phyloP scores from a whole-genome alignment of 2,113 vertebrate species.

The Oxygymnocypris stewartii region DNA sequence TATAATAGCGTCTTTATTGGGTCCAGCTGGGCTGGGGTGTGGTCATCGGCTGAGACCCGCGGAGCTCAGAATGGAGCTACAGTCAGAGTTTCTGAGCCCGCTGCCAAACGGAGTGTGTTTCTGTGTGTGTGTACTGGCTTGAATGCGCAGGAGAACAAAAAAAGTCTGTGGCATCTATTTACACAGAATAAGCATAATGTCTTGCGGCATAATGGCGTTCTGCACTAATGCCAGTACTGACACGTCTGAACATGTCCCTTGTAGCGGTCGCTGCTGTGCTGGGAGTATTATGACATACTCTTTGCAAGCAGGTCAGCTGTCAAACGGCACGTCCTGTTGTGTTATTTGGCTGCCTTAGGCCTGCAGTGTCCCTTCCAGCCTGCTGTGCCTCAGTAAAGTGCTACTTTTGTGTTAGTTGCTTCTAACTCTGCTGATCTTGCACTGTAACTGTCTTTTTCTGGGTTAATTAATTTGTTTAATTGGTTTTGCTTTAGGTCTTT shows the following conservation, averaged over 20 bases:
- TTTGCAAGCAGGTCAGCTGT: conserved; percentile 44
- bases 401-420: not conserved
- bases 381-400: not conserved
- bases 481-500: not conserved
- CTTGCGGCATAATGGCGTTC: not conserved
- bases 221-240: not conserved
- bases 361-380: not conserved
- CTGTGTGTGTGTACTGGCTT: conserved; percentile 26
- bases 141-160: not conserved
- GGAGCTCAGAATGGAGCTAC: conserved; percentile 59
- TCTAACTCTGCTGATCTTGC: not conserved
- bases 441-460: not conserved
- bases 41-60: conserved; percentile 66
- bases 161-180: conserved; percentile 25
- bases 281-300: conserved; percentile 13
- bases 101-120: conserved; percentile 63
- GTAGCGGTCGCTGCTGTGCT: not conserved
- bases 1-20: conserved; percentile 64
- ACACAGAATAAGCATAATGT: not conserved
- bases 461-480: not conserved
- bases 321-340: conserved; percentile 14
- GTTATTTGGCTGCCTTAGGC: not conserved
- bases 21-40: conserved; percentile 75
- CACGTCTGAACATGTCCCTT: conserved; percentile 12
- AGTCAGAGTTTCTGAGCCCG: conserved; percentile 58